These are phyloP conservation scores for Coecobrya sp. DNA, from an alignment of 2,888 invertebrate species.

Conservation along the genomic window DNA sequence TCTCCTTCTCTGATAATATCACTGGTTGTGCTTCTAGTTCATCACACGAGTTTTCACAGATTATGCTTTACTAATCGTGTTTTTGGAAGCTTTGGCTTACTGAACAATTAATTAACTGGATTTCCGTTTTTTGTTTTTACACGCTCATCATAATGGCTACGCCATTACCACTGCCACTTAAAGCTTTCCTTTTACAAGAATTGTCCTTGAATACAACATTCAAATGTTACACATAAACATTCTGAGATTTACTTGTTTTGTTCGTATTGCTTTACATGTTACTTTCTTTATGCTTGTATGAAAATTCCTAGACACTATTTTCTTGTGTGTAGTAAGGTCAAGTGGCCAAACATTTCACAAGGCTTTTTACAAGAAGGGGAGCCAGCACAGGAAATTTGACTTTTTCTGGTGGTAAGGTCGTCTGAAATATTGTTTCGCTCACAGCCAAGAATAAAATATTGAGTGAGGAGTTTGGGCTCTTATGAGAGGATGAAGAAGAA, in stretches of 20 bases:
- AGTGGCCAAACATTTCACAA: background rate
- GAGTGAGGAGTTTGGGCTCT: background rate
- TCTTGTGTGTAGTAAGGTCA: background rate
- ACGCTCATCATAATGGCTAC: background rate
- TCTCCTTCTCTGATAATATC: background rate
- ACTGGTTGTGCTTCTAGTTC: background rate
- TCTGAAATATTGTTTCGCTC: background rate
- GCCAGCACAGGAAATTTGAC: background rate
- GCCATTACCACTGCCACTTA: background rate
- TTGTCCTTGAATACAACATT: background rate
- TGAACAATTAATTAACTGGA: slow-evolving; percentile 46
- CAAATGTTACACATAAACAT: background rate
- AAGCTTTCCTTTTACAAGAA: background rate
- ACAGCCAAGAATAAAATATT: slow-evolving; percentile 23
- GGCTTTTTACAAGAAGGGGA: background rate
- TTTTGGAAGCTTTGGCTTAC: background rate
- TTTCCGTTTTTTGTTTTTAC: background rate
- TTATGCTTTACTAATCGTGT: background rate
- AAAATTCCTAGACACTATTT: background rate
- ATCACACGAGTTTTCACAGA: background rate
- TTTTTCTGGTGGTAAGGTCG: background rate
- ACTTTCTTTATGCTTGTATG: slow-evolving; percentile 7
- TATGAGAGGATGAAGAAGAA: background rate
- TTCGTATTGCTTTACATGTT: too few species aligned
- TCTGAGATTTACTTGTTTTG: background rate